Percentiles rank a stretch among this genome's conserved stretches.
These are phyloP conservation scores for Helicorthomorpha holstii DNA, from an alignment of 1,140 invertebrate species.

Conservation along the genomic window DNA sequence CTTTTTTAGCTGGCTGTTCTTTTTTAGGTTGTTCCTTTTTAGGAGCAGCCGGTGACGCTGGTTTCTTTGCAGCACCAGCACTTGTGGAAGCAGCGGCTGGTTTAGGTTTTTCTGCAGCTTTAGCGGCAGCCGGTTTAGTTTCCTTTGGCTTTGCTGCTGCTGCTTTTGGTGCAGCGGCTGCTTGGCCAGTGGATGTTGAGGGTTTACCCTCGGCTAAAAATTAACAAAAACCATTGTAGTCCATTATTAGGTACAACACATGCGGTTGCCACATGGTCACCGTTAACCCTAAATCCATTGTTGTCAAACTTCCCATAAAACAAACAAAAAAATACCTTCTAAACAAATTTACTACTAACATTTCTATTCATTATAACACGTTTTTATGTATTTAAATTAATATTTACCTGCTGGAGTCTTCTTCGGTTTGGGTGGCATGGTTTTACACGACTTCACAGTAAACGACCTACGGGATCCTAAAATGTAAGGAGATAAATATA, in stretches of 20 bases:
- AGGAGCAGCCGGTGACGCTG: slow-evolving; percentile 7
- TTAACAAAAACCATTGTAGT: background rate
- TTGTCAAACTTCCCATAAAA: background rate
- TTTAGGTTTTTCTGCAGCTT: slow-evolving; percentile 23
- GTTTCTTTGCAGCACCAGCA: background rate
- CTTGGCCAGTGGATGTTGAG: background rate
- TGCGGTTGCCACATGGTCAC: background rate
- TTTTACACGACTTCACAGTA: no score
- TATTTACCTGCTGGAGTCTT: background rate
- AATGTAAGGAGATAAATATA: no score
- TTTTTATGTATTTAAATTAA: background rate
- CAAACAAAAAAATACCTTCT: background rate
- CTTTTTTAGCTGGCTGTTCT: background rate
- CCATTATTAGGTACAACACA: background rate
- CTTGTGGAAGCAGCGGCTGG: slow-evolving; percentile 6
- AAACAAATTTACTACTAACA: background rate
- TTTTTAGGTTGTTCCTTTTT: slow-evolving; percentile 2
- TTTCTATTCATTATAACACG: background rate
- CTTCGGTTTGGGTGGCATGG: background rate
- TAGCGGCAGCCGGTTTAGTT: slow-evolving; percentile 19
- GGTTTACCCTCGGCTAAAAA: background rate
- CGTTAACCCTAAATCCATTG: background rate
- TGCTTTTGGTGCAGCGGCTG: background rate
- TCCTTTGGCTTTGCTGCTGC: slow-evolving; percentile 26
- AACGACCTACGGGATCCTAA: no score